Percentiles rank a stretch among this genome's conserved stretches.
phyloP scores from a whole-genome alignment of 2,888 invertebrate species.

The Yponomeuta cagnagella region DNA sequence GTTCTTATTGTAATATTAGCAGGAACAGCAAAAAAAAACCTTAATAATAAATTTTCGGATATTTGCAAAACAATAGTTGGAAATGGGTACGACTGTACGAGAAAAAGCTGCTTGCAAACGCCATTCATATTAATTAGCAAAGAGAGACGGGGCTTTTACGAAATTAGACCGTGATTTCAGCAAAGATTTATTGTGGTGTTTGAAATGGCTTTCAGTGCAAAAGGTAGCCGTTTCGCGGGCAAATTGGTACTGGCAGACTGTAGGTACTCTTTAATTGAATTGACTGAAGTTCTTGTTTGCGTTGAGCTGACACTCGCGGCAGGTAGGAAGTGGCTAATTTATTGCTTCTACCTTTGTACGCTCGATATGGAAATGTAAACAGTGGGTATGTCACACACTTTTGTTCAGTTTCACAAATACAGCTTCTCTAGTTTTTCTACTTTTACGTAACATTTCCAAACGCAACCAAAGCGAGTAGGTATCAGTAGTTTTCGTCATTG shows the following conservation, averaged over 20 bases:
- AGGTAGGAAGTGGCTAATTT: conserved; percentile 40
- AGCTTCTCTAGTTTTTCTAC: too few species aligned
- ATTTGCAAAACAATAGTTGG: conserved; percentile 75
- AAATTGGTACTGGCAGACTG: conserved; percentile 68
- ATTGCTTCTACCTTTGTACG: conserved; percentile 32
- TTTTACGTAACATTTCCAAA: too few species aligned
- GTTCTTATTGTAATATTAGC: not conserved
- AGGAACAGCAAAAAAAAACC: conserved; percentile 54
- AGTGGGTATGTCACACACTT: not conserved
- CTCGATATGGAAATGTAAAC: conserved; percentile 26
- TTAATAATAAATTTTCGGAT: conserved; percentile 69
- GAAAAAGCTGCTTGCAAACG: conserved; percentile 76
- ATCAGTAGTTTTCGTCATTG: too few species aligned
- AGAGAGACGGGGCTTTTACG: conserved; percentile 76
- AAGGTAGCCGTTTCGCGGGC: conserved; percentile 69
- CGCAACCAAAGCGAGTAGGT: too few species aligned
- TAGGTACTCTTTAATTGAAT: conserved; percentile 60
- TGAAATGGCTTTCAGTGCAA: conserved; percentile 68
- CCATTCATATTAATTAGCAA: conserved; percentile 76
- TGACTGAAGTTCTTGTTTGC: conserved; percentile 59
- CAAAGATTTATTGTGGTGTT: conserved; percentile 74
- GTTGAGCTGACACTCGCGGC: conserved; percentile 37
- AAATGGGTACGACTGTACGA: conserved; percentile 70
- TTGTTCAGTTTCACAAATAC: not conserved
- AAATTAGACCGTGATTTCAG: conserved; percentile 75